A percentile compares a stretch with the other conserved stretches of the same genome.
Conservation (phyloP, 2,113 vertebrate species). For the Raphicerus campestris region DNA sequence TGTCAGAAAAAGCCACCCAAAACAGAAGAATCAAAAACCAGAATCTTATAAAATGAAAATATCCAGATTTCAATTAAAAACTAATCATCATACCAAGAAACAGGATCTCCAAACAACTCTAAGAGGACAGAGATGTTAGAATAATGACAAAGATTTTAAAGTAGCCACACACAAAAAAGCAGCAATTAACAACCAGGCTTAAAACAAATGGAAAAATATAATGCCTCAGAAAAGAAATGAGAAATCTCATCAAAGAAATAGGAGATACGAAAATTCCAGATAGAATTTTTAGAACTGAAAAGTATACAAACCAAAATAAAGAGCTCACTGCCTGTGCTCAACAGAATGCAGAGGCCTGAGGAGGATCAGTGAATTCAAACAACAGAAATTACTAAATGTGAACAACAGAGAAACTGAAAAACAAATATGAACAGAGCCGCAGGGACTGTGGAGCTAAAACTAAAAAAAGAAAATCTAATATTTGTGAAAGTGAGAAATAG, state of each 20-base stretch:
- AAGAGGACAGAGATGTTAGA: background rate
- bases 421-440: background rate
- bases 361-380: background rate
- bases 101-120: background rate
- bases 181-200: background rate
- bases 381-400: background rate
- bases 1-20: background rate
- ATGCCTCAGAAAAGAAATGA: background rate
- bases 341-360: background rate
- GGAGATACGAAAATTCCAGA: background rate
- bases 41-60: background rate
- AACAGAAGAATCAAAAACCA: background rate
- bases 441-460: background rate
- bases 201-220: background rate
- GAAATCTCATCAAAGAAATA: background rate
- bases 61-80: background rate
- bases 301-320: background rate
- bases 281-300: background rate
- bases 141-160: background rate
- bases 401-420: background rate
- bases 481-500: background rate
- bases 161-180: background rate
- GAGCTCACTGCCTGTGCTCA: background rate
- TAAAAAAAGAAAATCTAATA: background rate
- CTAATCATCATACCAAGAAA: background rate